These are phyloP conservation scores for Schizaphis graminum DNA, from an alignment of 2,888 invertebrate genomes.

Conservation along the genomic window DNA sequence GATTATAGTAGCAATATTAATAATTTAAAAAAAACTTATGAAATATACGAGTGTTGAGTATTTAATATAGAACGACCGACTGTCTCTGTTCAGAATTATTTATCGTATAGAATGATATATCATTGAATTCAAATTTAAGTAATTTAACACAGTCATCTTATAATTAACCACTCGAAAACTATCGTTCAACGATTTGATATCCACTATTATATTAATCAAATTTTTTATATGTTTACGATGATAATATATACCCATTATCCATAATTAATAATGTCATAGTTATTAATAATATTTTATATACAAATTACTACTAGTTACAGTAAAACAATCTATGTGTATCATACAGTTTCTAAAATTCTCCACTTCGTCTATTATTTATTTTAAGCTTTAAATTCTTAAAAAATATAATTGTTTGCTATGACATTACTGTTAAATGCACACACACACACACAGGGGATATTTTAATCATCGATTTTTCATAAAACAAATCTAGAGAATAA, in stretches of 20 bases:
- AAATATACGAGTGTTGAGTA: no score
- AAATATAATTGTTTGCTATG: not conserved
- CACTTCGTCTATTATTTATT: not conserved
- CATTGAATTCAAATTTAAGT: no score
- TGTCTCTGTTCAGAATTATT: no score
- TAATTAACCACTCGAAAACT: no score
- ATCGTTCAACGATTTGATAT: no score
- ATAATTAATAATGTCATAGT: not conserved
- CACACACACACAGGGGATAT: not conserved
- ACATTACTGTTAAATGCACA: not conserved
- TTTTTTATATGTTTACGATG: no score
- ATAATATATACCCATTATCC: not conserved
- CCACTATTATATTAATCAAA: no score
- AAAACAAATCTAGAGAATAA: not conserved
- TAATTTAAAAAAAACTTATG: no score
- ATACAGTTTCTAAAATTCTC: not conserved
- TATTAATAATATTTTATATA: not conserved
- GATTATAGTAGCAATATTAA: no score
- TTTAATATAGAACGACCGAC: no score
- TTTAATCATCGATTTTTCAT: not conserved
- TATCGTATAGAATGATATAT: no score
- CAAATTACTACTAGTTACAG: not conserved
- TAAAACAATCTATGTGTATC: not conserved
- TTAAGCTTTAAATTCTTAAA: not conserved
- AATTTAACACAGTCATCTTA: no score